These are phyloP conservation scores for Bovichtus diacanthus DNA, from an alignment of 2,797 vertebrate genomes.

Conservation along the genomic window DNA sequence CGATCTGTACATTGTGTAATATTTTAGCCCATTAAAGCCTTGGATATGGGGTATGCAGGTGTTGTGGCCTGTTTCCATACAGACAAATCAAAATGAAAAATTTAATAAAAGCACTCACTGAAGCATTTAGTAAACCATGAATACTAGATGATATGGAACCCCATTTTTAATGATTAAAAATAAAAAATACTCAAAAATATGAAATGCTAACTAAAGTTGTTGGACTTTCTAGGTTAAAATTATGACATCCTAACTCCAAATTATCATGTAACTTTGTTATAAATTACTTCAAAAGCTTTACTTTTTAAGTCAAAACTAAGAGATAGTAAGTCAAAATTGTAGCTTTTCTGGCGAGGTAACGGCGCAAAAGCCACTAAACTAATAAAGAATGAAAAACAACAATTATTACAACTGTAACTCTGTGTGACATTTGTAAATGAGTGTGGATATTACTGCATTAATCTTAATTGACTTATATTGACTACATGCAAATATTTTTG, in stretches of 20 bases:
- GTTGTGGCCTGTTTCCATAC: conserved; percentile 1
- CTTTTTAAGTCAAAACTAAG: not conserved
- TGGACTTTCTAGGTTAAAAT: not conserved
- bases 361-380: not conserved
- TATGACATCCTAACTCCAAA: not conserved
- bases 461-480: too few species aligned
- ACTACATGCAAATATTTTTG: not conserved
- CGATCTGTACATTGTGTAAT: conserved; percentile 6
- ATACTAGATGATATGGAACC: not conserved
- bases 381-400: not conserved
- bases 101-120: not conserved
- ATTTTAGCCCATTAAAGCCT: conserved; percentile 5
- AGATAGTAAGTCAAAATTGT: not conserved
- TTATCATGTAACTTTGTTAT: too few species aligned
- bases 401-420: not conserved
- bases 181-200: not conserved
- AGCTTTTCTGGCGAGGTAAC: not conserved
- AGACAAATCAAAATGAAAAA: not conserved
- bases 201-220: not conserved
- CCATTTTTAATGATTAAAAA: not conserved
- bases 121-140: not conserved
- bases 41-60: not conserved
- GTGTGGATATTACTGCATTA: too few species aligned
- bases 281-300: not conserved
- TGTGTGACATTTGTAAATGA: too few species aligned